Base-by-base conservation (phyloP, 92 coral and sea anemone species). In the Zoanthus solanderi region DNA sequence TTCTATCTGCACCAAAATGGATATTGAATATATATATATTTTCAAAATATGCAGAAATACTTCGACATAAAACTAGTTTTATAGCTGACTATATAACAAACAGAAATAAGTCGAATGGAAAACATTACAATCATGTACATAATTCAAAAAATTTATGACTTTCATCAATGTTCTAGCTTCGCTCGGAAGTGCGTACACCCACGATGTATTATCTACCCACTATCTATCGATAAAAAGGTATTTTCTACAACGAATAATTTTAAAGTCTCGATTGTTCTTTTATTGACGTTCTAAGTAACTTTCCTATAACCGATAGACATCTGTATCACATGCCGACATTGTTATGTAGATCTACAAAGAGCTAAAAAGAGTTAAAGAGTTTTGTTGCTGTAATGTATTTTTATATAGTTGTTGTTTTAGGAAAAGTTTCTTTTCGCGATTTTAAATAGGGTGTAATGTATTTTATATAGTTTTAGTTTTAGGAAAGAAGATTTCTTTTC, bases 111-210 rank as follows among this genome's bases (percentile, higher is more conserved):
- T 63, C 30, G 12, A 17, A 63, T 15, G 65, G 42, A 2, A 3
- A 1, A 50, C 56, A 50, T 50, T 7, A 7, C 28, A 63, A 8
- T n/a, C 31, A 63, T 28, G 23, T 63, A 63, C 69, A 23, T 63
- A 18, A 63, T 17, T 63, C 30, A 7, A 0, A 63, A 63, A 2
- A 6, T 23, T 4, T 63, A 17, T 1, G 0, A 6, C 28, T 63
- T 17, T 17, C 29, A 18, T 63, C n/a, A 17, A 4, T 16, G 15
- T 58, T 63, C 69, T 9, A 63, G 69, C 9, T 16, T n/a, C 69
- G 17, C 30, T 63, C 69, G 69, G 69, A 63, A 63, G 69, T 63
- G 30, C 28, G 30, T 63, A n/a, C 69, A 63, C 69, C 69, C 69
- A 63, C 69, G 28, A 3, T 16, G 28, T 63, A n/a, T 63, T n/a